Percentiles rank a stretch among this genome's conserved stretches.
These are phyloP conservation scores for Zaprionus lineosus DNA, from an alignment of 2,888 invertebrate species.

Conservation along the genomic window DNA sequence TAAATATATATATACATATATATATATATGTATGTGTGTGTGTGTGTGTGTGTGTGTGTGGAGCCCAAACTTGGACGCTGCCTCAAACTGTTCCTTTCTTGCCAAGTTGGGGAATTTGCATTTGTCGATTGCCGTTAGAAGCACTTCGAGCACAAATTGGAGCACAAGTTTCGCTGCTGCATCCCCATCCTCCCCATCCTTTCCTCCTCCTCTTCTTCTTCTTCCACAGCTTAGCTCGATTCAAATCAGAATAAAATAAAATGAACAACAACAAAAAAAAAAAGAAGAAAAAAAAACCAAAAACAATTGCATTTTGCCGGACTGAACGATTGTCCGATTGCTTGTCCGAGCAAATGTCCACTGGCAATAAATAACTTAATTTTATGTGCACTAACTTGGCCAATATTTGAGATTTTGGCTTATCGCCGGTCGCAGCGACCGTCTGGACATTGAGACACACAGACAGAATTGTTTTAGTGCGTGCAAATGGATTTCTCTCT, in stretches of 20 bases:
- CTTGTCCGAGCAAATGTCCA: conserved; percentile 4
- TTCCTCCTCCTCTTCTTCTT: too few relatives aligned
- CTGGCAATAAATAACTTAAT: conserved; percentile 30
- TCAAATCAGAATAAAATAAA: too few relatives aligned
- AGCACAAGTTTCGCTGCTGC: conserved; percentile 29
- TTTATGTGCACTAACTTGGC: conserved; percentile 9
- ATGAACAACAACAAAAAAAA: too few relatives aligned
- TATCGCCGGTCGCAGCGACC: conserved; percentile 4
- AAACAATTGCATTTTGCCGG: not conserved
- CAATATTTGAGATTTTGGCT: not conserved
- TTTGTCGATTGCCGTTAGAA: conserved; percentile 51
- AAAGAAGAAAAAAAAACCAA: too few relatives aligned
- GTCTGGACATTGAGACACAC: conserved; percentile 8
- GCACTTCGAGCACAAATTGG: conserved; percentile 43
- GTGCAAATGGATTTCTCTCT: conserved; percentile 37
- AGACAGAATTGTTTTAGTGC: conserved; percentile 29
- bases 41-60: conserved; percentile 15
- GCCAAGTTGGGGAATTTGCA: conserved; percentile 35
- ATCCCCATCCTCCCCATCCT: too few relatives aligned
- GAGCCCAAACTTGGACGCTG: not conserved
- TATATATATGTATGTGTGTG: conserved; percentile 2
- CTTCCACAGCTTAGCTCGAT: too few relatives aligned
- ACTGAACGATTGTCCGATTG: conserved; percentile 1
- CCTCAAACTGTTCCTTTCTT: conserved; percentile 20
- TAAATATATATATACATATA: conserved; percentile 1